Conservation (phyloP, 2,113 vertebrate genomes). For the Phoenicopterus ruber region DNA sequence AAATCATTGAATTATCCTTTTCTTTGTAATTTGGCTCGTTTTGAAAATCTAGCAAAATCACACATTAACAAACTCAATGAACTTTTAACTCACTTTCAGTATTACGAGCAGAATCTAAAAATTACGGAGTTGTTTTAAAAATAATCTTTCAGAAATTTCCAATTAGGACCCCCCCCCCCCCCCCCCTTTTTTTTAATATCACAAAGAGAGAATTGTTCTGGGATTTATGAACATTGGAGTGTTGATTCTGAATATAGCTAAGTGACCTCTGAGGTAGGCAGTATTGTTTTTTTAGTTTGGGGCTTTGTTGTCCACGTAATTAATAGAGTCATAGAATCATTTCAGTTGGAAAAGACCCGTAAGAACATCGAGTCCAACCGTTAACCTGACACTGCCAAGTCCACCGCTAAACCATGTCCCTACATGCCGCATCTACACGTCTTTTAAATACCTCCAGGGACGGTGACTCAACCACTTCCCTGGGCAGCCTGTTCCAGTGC, state of each 20-base stretch:
- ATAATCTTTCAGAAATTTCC: not conserved
- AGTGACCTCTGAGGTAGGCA: not conserved
- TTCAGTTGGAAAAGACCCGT: no score
- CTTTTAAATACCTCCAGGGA: no score
- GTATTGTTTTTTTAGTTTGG: not conserved
- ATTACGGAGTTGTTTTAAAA: not conserved
- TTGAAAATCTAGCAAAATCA: not conserved
- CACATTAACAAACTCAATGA: not conserved
- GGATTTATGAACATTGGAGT: not conserved
- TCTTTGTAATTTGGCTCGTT: not conserved
- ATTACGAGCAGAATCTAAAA: not conserved
- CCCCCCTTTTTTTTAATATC: not conserved
- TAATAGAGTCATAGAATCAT: no score
- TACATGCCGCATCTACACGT: no score
- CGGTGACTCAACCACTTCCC: no score
- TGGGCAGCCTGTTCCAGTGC: no score
- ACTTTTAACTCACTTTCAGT: not conserved
- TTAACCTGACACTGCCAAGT: no score
- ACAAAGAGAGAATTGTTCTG: not conserved
- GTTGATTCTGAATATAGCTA: not conserved
- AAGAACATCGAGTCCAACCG: no score
- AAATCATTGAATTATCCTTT: not conserved
- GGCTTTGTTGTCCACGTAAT: not conserved
- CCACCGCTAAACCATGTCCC: no score
- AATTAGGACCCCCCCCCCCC: not conserved